These are phyloP conservation scores for Triplophysa dalaica DNA, from an alignment of 2,113 vertebrate genomes.

Conservation along the genomic window DNA sequence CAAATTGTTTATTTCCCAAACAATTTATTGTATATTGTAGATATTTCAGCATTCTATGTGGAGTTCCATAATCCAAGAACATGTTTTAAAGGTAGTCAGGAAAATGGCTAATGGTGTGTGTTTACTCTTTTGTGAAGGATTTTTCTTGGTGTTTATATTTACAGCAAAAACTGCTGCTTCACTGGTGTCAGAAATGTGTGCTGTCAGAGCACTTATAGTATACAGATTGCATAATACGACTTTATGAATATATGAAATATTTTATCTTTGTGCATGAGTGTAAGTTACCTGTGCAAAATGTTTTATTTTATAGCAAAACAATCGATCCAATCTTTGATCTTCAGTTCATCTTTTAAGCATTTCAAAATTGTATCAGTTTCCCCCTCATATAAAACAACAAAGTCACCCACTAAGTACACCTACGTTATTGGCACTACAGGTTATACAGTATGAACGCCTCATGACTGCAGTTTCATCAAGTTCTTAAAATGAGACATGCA, in stretches of 20 bases:
- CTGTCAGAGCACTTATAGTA: not conserved
- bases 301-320: too few relatives aligned
- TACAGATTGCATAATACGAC: too few relatives aligned
- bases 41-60: not conserved
- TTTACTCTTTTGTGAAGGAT: not conserved
- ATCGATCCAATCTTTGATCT: constrained; percentile 17
- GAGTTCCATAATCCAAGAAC: not conserved
- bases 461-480: not conserved
- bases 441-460: not conserved
- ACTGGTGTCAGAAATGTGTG: not conserved
- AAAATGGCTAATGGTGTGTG: constrained; percentile 21
- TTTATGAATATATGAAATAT: too few relatives aligned
- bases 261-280: not conserved
- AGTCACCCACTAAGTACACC: not conserved
- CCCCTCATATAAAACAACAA: not conserved
- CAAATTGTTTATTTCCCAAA: not conserved
- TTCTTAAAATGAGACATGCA: not conserved
- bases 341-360: not conserved
- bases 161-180: not conserved
- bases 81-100: not conserved
- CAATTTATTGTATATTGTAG: too few relatives aligned
- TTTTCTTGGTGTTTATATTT: not conserved
- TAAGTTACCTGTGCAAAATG: not conserved
- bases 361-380: not conserved
- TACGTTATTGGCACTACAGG: not conserved